phyloP scores from a whole-genome alignment of 1,140 invertebrate genomes.

The Melanaphis sacchari region DNA sequence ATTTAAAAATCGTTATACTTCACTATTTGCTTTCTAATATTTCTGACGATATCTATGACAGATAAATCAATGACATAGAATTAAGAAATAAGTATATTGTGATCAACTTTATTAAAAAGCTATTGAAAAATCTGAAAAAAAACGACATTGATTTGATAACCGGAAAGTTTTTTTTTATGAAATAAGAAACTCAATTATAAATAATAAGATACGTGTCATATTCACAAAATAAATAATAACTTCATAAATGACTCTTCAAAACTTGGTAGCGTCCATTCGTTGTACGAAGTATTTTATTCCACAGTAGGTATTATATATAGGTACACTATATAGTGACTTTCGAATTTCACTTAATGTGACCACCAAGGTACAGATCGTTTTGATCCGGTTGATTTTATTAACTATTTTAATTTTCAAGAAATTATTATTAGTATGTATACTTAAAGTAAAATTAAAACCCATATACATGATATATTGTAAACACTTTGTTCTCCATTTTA shows the following conservation, averaged over 20 bases:
- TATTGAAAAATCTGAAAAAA: slow-evolving; percentile 13
- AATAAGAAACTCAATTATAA: not conserved
- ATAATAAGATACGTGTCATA: not conserved
- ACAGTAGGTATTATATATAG: not conserved
- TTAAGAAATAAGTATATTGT: not conserved
- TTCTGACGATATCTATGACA: not conserved
- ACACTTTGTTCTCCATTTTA: too few species aligned
- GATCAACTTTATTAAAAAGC: not conserved
- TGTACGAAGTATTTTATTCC: not conserved
- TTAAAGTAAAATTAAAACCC: too few species aligned
- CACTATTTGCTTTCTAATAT: not conserved
- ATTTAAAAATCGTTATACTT: not conserved
- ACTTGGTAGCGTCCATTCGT: not conserved
- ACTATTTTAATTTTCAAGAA: too few species aligned
- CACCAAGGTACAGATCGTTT: too few species aligned
- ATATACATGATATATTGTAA: too few species aligned
- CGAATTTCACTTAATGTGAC: too few species aligned
- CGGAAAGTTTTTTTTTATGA: not conserved
- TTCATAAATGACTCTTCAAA: not conserved
- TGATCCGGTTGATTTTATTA: too few species aligned
- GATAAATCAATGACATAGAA: too few species aligned
- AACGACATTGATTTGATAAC: not conserved
- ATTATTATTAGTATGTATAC: too few species aligned
- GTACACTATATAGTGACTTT: too few species aligned
- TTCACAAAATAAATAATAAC: slow-evolving; percentile 8